These are phyloP conservation scores for Drosophila mimetica DNA, from an alignment of 2,888 invertebrate genomes.

Conservation along the genomic window DNA sequence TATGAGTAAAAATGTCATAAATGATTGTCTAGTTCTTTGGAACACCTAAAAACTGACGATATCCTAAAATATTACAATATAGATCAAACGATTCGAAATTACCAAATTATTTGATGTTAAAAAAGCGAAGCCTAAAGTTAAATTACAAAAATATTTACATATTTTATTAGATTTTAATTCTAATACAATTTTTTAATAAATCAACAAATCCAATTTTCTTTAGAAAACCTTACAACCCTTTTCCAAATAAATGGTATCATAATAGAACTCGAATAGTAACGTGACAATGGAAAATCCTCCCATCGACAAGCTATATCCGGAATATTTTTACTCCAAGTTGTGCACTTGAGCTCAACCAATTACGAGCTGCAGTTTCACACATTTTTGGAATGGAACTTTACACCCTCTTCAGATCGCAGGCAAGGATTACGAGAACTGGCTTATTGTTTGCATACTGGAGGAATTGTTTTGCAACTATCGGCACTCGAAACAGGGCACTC, in stretches of 20 bases:
- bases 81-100: no score
- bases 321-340: conserved; percentile 3
- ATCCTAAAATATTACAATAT: no score
- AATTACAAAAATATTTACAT: no score
- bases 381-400: conserved; percentile 34
- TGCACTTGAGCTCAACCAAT: neutral
- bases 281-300: neutral
- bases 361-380: conserved; percentile 10
- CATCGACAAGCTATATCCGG: neutral
- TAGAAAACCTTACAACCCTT: neutral
- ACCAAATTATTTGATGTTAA: no score
- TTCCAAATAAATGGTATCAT: neutral
- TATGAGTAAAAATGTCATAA: neutral
- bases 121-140: no score
- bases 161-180: no score
- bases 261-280: neutral
- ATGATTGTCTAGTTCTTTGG: no score
- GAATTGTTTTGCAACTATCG: conserved; percentile 23
- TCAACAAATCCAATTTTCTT: no score
- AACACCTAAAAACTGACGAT: no score
- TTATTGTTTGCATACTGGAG: conserved; percentile 30
- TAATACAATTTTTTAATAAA: neutral
- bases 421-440: conserved; percentile 8
- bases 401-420: conserved; percentile 18
- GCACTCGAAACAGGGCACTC: conserved; percentile 50